Conservation (phyloP, 2,797 vertebrate species). For the Tragopan temminckii region DNA sequence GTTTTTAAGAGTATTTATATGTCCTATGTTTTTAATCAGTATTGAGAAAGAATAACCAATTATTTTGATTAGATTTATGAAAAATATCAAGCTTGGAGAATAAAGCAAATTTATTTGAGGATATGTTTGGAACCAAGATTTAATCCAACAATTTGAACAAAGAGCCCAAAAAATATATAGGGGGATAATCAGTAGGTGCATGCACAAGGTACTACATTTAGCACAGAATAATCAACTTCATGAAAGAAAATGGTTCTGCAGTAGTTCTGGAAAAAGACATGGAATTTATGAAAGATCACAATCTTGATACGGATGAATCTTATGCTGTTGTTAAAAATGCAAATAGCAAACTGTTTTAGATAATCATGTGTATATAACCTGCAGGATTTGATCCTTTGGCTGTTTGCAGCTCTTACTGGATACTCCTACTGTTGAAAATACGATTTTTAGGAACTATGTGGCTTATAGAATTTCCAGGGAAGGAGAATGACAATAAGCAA, state of each 20-base stretch:
- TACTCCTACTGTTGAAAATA: neutral
- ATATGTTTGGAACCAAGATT: neutral
- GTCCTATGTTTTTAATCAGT: neutral
- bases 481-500: neutral
- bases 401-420: neutral
- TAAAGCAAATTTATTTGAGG: neutral
- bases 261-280: neutral
- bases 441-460: neutral
- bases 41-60: neutral
- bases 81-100: neutral
- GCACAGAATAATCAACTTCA: neutral
- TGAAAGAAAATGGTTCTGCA: neutral
- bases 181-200: neutral
- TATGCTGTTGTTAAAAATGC: neutral
- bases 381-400: neutral
- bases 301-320: neutral
- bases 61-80: neutral
- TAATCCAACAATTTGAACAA: neutral
- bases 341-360: neutral
- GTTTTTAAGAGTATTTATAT: neutral
- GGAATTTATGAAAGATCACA: neutral
- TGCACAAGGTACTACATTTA: neutral
- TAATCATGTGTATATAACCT: neutral
- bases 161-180: neutral
- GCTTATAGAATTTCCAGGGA: neutral